Conservation (phyloP, 2,888 invertebrate genomes). For the Alviniconcha strummeri region DNA sequence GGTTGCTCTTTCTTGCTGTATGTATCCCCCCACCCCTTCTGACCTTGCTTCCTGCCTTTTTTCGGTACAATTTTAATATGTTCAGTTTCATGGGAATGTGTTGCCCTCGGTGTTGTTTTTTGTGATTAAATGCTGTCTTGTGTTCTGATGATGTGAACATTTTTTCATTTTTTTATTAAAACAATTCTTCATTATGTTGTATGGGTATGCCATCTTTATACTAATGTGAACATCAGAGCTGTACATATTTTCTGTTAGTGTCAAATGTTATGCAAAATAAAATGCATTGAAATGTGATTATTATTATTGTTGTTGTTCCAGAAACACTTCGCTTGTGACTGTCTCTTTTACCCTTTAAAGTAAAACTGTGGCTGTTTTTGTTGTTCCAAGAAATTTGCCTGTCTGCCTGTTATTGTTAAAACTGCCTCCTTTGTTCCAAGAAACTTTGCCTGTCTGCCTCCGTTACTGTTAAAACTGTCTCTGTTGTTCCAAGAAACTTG, state of each 20-base stretch:
- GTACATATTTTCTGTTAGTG: neutral
- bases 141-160: neutral
- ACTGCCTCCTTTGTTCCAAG: too few relatives aligned
- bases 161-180: neutral
- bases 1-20: too few relatives aligned
- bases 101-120: neutral
- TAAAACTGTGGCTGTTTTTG: too few relatives aligned
- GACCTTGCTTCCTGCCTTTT: neutral
- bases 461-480: too few relatives aligned
- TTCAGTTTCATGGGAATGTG: neutral
- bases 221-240: neutral
- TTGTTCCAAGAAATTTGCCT: too few relatives aligned
- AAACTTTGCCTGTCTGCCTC: too few relatives aligned
- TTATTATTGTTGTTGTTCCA: neutral
- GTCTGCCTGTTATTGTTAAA: too few relatives aligned
- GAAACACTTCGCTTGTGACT: too few relatives aligned
- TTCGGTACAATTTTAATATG: neutral
- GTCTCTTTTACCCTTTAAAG: too few relatives aligned
- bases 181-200: neutral
- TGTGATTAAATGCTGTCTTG: neutral
- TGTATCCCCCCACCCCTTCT: too few relatives aligned
- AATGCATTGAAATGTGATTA: neutral
- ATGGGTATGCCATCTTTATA: neutral
- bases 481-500: too few relatives aligned
- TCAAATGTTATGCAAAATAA: conserved; percentile 3